Base-by-base conservation (phyloP, 2,888 invertebrate species). In the Temnothorax rugatulus region DNA sequence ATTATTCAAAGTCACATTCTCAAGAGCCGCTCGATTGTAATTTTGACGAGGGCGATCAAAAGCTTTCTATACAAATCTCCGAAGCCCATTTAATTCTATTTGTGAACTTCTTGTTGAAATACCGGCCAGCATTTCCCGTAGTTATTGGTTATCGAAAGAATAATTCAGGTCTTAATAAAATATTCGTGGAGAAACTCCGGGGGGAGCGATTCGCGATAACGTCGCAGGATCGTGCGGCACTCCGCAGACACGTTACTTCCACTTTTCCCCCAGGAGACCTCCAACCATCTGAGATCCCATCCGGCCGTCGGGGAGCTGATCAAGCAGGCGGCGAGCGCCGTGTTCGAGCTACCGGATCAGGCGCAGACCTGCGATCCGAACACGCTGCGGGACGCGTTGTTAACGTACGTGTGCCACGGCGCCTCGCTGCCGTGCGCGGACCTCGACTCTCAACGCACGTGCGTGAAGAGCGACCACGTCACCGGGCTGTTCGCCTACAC, bases 341-440 rank as follows among this genome's bases (percentile, higher is more conserved):
- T 96, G 63, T 98, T 96, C 94, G 97, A 96, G 93, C 96, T 97
- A 61, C 96, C 96, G 88, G 96, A 97, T 91, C 96, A 96, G 85
- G 95, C 94, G n/a, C 93, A 95, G 52, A 94, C 96, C 2, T 96
- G 96, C 0, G 97, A 97, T 94, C 97, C 98, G 0, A 96, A 97
- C 84, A 96, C 97, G 0, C 95, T 98, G 0, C 96, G 97, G 86
- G 99, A 99, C 94, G 97, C 98, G 0, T 95, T 98, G 9, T 95
- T 98, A 61, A 97, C 98, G 0, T 98, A 98, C 92, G 96, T 97
- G 84, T 99, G 99, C 92, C 99, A 99, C 92, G 97, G 97, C 75
- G 96, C 97, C 0, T 96, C 96, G 0, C 94, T 98, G 63, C 99
- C 99, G 0, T 99, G 99, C 93, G 95, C 96, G 1, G 95, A 95